Base-by-base conservation (phyloP, 2,797 vertebrate species). In the Argyrosomus regius region DNA sequence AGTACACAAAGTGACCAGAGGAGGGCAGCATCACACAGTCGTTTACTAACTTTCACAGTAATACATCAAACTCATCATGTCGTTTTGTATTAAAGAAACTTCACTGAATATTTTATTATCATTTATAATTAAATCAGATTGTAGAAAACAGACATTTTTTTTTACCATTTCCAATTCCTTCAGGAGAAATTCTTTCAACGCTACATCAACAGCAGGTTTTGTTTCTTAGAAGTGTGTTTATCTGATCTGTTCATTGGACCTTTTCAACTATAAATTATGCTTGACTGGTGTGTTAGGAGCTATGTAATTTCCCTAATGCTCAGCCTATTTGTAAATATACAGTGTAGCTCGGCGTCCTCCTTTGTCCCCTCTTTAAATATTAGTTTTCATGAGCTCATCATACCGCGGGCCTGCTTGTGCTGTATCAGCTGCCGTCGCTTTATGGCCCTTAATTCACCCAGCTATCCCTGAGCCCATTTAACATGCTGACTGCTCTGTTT, bases 401-500 rank as follows among this genome's bases (percentile, higher is more conserved):
- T 81, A 49, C 75, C 58, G 6, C 75, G 13, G 86, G 83, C 53
- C 85, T 82, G 69, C 72, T 73, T 78, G 46, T 87, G 77, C 83
- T 82, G 80, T 86, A 88, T 86, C 80, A 88, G 82, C 86, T 92
- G 83, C 86, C 22, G 73, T 89, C 62, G 72, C 83, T 84, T 88
- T 82, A 86, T 78, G 84, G 83, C 87, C 88, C 88, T 91, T 85
- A 88, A 89, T 90, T 92, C 82, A 80, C 88, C 83, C 85, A 79
- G 81, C 74, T 82, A 65, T 89, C 86, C 88, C 81, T 49, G 28
- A 86, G 77, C 77, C 75, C 86, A 89, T 92, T 93, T 91, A 85
- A 85, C 91, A 90, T 92, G 90, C 92, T 93, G 93, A 94, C 91
- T 83, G 88, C 86, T 90, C 87, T 80, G 82, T 93, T 93, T 95